phyloP scores from a whole-genome alignment of 2,797 vertebrate genomes.

The Oophaga sylvatica region DNA sequence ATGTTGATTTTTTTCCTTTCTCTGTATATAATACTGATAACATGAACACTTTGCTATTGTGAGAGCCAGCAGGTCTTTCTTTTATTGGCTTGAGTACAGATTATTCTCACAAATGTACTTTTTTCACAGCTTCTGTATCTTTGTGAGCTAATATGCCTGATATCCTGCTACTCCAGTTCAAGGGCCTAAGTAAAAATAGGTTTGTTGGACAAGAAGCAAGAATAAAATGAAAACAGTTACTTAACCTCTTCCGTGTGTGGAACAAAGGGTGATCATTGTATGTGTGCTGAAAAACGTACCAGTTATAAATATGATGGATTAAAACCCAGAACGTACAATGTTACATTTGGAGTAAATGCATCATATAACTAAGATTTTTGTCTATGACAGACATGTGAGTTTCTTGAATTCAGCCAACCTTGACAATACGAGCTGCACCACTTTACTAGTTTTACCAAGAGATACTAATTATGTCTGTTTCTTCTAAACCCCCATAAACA shows the following conservation, averaged over 20 bases:
- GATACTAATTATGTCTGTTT: background rate
- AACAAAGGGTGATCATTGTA: conserved; percentile 11
- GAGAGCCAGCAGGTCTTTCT: conserved; percentile 7
- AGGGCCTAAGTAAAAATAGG: conserved; percentile 30
- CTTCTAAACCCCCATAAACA: background rate
- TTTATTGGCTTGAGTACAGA: conserved; percentile 27
- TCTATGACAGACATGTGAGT: background rate
- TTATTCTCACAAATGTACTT: conserved; percentile 30
- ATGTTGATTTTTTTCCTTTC: background rate
- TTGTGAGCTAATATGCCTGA: conserved; percentile 25
- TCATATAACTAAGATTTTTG: background rate
- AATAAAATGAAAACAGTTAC: conserved; percentile 29
- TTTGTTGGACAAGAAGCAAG: conserved; percentile 26
- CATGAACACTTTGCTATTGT: background rate
- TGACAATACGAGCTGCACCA: background rate
- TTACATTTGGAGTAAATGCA: background rate
- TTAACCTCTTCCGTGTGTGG: conserved; percentile 17
- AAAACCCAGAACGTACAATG: background rate
- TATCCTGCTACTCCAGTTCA: conserved; percentile 31
- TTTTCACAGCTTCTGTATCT: conserved; percentile 19
- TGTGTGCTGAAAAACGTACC: background rate
- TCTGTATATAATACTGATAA: conserved; percentile 2
- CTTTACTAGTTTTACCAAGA: background rate
- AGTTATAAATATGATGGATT: background rate
- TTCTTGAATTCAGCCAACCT: background rate